Base-by-base conservation (phyloP, 2,888 invertebrate species). In the Trichopria drosophilae region DNA sequence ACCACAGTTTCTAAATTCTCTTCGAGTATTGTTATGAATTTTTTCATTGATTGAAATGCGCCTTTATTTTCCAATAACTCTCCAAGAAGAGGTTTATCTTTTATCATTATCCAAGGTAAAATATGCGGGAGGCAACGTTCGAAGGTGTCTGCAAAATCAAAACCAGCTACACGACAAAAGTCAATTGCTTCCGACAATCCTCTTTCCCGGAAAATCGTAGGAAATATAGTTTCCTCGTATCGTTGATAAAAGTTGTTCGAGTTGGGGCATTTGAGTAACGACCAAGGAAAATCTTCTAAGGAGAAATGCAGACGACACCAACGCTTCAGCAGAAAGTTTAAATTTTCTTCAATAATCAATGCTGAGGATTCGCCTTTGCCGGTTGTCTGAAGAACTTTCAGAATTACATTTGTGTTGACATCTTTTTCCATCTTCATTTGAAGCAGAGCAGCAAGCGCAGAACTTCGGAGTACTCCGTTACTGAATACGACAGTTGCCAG, bases 381-480 rank as follows among this genome's bases (percentile, higher is more conserved):
- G 70, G 68, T 3, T 80, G 72, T 49, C 69, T 69, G 64, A 6
- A 84, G 67, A 15, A 80, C 77, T 65, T 79, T 81, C 18, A 71
- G 71, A 1, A 80, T 75, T 26, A 77, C 65, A 13, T 61, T 60
- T 42, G 71, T 68, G 39, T 79, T 75, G 31, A 84, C 66, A 4
- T 60, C 54, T 69, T 83, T 82, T 5, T 78, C 74, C 41, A 78
- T 75, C 43, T 80, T 77, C 24, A 85, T 67, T 63, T 78, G 70
- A 12, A 86, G 67, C 13, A 86, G 67, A 26, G 76, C 71, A 43
- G 79, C 77, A 2, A 87, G 65, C 32, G 82, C 78, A 58, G 76
- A 77, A 56, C 80, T 80, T 31, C 82, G 74, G 59, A 81, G 58
- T 26, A 57, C 36, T 7, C 77, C 82, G 3, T 77, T 73, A n/a